Conservation (phyloP, 2,888 invertebrate genomes). For the Gibbula magus region DNA sequence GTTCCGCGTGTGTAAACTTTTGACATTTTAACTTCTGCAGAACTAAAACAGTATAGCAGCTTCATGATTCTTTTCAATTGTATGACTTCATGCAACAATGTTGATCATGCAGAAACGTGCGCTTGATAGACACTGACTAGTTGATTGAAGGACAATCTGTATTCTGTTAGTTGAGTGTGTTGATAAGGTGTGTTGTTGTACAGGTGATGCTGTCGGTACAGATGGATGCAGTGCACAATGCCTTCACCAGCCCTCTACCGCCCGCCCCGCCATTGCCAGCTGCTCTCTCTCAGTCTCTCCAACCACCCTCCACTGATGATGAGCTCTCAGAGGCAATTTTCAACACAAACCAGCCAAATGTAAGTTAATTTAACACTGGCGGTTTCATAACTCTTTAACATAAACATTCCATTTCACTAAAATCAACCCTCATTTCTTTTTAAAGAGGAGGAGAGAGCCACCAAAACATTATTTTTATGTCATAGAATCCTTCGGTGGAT, state of each 20-base stretch:
- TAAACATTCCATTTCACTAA: background rate
- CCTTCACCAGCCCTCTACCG: slow-evolving; percentile 76
- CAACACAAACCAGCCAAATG: background rate
- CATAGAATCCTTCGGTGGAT: background rate
- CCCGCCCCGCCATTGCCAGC: slow-evolving; percentile 41
- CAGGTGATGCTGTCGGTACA: slow-evolving; percentile 82
- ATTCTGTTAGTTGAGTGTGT: no score
- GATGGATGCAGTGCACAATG: slow-evolving; percentile 80
- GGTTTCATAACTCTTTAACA: no score
- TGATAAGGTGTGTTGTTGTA: background rate
- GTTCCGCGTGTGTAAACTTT: no score
- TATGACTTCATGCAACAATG: no score
- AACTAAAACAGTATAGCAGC: no score
- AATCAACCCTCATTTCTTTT: background rate
- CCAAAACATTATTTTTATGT: background rate
- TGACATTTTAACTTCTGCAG: no score
- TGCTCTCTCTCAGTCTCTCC: slow-evolving; percentile 34
- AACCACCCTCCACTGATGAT: slow-evolving; percentile 60
- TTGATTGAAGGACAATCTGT: no score
- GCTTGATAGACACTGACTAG: no score
- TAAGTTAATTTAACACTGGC: background rate
- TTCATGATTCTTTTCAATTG: no score
- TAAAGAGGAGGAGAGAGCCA: background rate
- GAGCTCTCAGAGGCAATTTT: slow-evolving; percentile 55
- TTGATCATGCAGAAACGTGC: no score